Evolutionary conservation across 2,113 vertebrate genomes (phyloP).

Genomic region (Cervus canadensis): DNA sequence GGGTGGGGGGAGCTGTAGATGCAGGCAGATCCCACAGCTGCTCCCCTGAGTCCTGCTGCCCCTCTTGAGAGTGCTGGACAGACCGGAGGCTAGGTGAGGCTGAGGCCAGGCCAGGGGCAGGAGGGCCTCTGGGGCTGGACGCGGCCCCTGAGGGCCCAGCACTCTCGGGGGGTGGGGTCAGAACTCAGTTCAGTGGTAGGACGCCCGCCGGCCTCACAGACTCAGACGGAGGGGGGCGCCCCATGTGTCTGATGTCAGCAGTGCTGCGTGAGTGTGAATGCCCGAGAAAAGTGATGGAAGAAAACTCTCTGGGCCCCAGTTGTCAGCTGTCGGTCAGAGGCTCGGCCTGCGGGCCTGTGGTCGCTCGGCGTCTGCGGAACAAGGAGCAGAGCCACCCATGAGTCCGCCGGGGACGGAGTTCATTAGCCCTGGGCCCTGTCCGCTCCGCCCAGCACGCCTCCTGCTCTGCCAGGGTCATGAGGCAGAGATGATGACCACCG

Average conservation of each 20-base stretch:
- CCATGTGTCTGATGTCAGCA: rapidly evolving
- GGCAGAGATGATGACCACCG: neutral
- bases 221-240: rapidly evolving
- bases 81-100: rapidly evolving
- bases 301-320: rapidly evolving
- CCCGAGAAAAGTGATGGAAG: rapidly evolving
- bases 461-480: neutral
- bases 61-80: rapidly evolving
- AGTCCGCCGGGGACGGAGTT: neutral
- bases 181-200: neutral
- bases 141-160: rapidly evolving
- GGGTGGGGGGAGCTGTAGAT: neutral
- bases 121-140: neutral
- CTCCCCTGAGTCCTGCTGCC: neutral
- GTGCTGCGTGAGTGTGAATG: neutral
- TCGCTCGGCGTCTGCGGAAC: rapidly evolving
- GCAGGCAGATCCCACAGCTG: neutral
- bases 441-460: neutral
- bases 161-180: neutral
- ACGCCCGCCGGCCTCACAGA: rapidly evolving
- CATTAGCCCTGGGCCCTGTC: neutral
- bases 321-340: neutral
- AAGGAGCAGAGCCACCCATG: neutral
- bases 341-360: rapidly evolving
- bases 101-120: neutral